Base-by-base conservation (phyloP, 2,888 invertebrate species). In the Eupithecia insigniata region DNA sequence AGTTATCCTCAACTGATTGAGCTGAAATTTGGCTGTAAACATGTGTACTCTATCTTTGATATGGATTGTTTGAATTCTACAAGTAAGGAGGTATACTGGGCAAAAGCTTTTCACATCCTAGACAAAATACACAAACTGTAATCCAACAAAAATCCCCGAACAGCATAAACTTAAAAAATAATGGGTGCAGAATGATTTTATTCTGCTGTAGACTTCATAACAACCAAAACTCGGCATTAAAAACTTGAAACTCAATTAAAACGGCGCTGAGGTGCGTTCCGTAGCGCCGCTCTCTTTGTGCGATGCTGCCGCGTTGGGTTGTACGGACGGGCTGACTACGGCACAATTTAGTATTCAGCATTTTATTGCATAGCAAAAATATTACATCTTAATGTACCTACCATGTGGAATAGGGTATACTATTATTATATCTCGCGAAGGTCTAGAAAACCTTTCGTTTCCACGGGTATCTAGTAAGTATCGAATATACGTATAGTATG, bases 171-270 rank as follows among this genome's bases (percentile, higher is more conserved):
- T 46, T 26, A 12, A 26, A 43, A 73, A 67, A 73, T 69, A 71
- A 71, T 69, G 65, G 16, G 4, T 16, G 66, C 55, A 60, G 66
- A 51, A 72, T 69, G 61, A 66, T 65, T 68, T 67, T 51, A 36
- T 67, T 55, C 51, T 61, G 66, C 65, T 70, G 66, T 65, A 69
- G 66, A 69, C 71, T 74, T 71, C 66, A 67, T 67, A 74, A 74
- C 74, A 74, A 70, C 71, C 75, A 75, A 79, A 77, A 78, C 80
- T 83, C 77, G 61, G 75, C 71, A 71, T 74, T 71, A 74, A 74
- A 74, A 71, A 74, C 71, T 74, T 71, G 74, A 74, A 89, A 89
- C 85, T 87, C 87, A 87, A 89, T 89, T 89, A 89, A 82, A 86
- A 80, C 79, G 79, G 80, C 76, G 78, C 80, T 69, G 80, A 82